Conservation (phyloP, 37 sponge, comb jelly and placozoan species). For the Oscarella lobularis region DNA sequence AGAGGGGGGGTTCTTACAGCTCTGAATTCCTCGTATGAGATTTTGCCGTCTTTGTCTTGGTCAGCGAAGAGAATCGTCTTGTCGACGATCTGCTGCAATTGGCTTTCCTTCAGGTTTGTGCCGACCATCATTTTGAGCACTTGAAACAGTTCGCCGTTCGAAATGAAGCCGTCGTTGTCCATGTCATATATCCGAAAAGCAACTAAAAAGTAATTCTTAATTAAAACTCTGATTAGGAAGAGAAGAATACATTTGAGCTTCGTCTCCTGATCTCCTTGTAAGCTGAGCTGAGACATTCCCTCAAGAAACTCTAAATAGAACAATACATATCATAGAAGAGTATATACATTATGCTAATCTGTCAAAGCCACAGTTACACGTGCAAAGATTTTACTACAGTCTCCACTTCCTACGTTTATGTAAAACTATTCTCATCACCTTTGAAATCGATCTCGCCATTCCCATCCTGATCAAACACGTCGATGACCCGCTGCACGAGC, state of each 20-base stretch:
- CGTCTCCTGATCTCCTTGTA: slow-evolving; percentile 81
- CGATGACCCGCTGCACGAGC: slow-evolving; percentile 89
- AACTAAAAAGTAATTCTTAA: slow-evolving; percentile 26
- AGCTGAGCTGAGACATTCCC: slow-evolving; percentile 91
- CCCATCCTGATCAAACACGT: slow-evolving; percentile 91
- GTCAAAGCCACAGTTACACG: too few relatives aligned
- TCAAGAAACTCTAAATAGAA: slow-evolving; percentile 79
- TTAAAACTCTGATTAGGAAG: too few relatives aligned
- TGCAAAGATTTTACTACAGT: too few relatives aligned
- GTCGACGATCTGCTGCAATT: slow-evolving; percentile 99
- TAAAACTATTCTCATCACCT: too few relatives aligned
- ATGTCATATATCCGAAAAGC: slow-evolving; percentile 98
- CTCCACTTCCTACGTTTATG: too few relatives aligned
- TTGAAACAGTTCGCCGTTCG: slow-evolving; percentile 94
- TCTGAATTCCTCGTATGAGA: slow-evolving; percentile 91
- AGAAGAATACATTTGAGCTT: slow-evolving; percentile 74
- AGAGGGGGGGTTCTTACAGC: too few relatives aligned
- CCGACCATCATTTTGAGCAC: slow-evolving; percentile 99
- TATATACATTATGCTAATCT: too few relatives aligned
- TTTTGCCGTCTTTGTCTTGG: slow-evolving; percentile 96
- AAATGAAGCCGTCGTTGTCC: slow-evolving; percentile 96
- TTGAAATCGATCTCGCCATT: slow-evolving; percentile 98
- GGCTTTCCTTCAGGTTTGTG: slow-evolving; percentile 91
- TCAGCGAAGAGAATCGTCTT: slow-evolving; percentile 98
- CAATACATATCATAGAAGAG: too few relatives aligned